These are phyloP conservation scores for Petroica traversi DNA, from an alignment of 2,113 vertebrate genomes.

Conservation along the genomic window DNA sequence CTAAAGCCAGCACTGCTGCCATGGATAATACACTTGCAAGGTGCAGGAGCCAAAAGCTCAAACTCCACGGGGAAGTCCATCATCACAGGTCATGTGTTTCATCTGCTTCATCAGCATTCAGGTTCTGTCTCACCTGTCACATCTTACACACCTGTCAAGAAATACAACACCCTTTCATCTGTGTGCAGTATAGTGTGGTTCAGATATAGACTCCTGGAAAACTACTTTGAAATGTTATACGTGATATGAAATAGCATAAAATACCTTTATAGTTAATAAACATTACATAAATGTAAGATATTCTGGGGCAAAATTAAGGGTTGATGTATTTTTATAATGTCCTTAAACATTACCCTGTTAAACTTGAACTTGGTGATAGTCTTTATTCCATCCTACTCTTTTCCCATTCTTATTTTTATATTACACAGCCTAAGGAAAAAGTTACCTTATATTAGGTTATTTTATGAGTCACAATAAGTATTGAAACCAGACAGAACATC, in stretches of 20 bases:
- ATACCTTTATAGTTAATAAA: not conserved
- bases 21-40: not conserved
- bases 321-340: not conserved
- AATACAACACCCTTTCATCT: not conserved
- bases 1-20: fast-evolving
- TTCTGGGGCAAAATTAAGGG: not conserved
- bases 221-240: not conserved
- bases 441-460: not conserved
- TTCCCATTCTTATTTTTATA: not conserved
- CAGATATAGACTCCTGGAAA: not conserved
- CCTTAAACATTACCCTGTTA: not conserved
- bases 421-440: not conserved
- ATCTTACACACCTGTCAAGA: not conserved
- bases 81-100: not conserved
- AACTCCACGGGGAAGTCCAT: not conserved
- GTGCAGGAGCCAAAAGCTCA: not conserved
- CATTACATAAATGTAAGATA: not conserved
- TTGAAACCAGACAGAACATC: not conserved
- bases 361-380: not conserved
- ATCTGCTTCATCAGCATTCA: not conserved
- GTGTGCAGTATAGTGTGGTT: not conserved
- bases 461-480: conserved; percentile 15
- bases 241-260: not conserved
- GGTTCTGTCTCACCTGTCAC: not conserved
- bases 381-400: not conserved